Conservation (phyloP, 2,113 vertebrate species). For the Alosa alosa region DNA sequence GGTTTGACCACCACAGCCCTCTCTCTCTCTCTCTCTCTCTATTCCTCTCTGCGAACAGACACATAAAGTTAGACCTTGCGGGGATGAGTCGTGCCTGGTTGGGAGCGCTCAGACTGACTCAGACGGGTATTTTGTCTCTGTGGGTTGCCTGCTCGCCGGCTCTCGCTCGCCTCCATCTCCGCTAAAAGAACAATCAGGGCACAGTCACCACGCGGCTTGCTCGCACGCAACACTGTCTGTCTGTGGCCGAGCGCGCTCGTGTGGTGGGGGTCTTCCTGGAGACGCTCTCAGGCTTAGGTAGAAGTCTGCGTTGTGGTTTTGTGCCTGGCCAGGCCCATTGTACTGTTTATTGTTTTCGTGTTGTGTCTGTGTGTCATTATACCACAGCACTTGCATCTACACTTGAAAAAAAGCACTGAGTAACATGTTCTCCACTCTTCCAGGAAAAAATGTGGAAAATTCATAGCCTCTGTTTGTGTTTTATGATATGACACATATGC, state of each 20-base stretch:
- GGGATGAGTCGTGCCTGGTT: neutral
- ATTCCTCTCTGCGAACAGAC: neutral
- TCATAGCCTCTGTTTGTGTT: neutral
- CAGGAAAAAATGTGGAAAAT: neutral
- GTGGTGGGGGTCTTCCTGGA: neutral
- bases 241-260: neutral
- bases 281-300: neutral
- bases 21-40: neutral
- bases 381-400: neutral
- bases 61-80: neutral
- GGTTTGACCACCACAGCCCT: constrained; percentile 2
- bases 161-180: neutral
- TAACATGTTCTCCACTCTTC: neutral
- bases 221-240: constrained; percentile 13
- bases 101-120: neutral
- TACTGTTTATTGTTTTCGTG: constrained; percentile 7
- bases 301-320: neutral
- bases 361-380: constrained; percentile 19
- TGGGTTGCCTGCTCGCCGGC: neutral
- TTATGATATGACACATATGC: neutral
- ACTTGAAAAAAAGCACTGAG: neutral
- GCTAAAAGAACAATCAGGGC: neutral
- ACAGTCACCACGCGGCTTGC: neutral
- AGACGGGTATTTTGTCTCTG: constrained; percentile 15
- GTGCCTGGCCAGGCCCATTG: neutral